Conservation (phyloP, 2,113 vertebrate species). For the Pyrgilauda ruficollis region DNA sequence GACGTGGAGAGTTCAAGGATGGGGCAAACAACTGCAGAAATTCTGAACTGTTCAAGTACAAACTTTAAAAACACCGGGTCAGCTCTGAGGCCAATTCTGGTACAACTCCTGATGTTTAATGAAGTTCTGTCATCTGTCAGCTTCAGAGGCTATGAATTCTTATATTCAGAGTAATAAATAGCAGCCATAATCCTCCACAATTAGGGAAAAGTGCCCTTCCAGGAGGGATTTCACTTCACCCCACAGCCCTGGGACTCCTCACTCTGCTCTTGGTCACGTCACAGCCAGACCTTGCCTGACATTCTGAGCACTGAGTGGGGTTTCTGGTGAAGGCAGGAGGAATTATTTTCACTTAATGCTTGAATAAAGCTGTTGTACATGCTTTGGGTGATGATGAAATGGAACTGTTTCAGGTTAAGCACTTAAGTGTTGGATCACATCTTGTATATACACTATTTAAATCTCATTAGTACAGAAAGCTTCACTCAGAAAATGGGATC, state of each 20-base stretch:
- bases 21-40: neutral
- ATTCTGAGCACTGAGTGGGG: neutral
- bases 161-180: neutral
- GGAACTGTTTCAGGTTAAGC: neutral
- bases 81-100: neutral
- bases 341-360: neutral
- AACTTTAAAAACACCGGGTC: neutral
- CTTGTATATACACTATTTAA: neutral
- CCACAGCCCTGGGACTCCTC: neutral
- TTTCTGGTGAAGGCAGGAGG: neutral
- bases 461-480: neutral
- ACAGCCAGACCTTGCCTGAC: neutral
- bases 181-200: neutral
- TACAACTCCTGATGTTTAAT: neutral
- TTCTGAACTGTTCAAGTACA: neutral
- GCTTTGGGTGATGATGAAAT: neutral
- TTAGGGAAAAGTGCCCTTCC: neutral
- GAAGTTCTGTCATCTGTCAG: neutral
- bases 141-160: neutral
- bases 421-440: neutral
- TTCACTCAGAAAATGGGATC: neutral
- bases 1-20: neutral
- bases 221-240: neutral
- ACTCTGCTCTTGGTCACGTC: rapidly evolving
- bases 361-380: neutral